Evolutionary conservation across 2,888 invertebrate genomes (phyloP), one percentile per base, ranked within the genome.

Genomic region (Terebella lapidaria): DNA sequence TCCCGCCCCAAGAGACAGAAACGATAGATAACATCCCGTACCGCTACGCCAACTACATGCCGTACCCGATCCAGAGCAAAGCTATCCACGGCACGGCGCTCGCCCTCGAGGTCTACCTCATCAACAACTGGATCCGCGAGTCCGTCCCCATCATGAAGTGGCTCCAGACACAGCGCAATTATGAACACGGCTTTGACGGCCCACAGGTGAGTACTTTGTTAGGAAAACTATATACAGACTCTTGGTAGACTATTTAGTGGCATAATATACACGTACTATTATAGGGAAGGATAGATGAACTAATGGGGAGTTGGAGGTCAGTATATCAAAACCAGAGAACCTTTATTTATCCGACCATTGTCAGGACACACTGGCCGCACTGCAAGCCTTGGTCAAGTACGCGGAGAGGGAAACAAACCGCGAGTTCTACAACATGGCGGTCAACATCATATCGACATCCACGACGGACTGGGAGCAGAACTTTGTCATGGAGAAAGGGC

Each of bases 311-410:
- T n/a, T n/a, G n/a, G n/a, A n/a, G n/a, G n/a, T n/a, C n/a, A n/a
- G n/a, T n/a, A n/a, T n/a, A n/a, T n/a, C n/a, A n/a, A n/a, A n/a
- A n/a, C n/a, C n/a, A n/a, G n/a, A n/a, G n/a, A n/a, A n/a, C n/a
- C n/a, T n/a, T n/a, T n/a, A n/a, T n/a, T n/a, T n/a, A n/a, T n/a
- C n/a, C n/a, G n/a, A n/a, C n/a, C 42, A 35, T n/a, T 35, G 10
- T n/a, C 22, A 87, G 84, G 94, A 94, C 79, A 91, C 93, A 0
- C 89, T 92, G 65, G 86, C 91, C 71, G 90, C 94, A 0, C 84
- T 93, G 81, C 90, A 91, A 74, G 93, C 94, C 0, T 83, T 95
- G 35, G 90, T 92, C 42, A 68, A 68, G 62, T 76, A 71, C 57
- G 75, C 77, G 2, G 62, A 69, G 56, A 66, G 69, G 4, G 74